These are phyloP conservation scores for Dendrocopos noguchii DNA, from an alignment of 2,113 vertebrate genomes.

Conservation along the genomic window DNA sequence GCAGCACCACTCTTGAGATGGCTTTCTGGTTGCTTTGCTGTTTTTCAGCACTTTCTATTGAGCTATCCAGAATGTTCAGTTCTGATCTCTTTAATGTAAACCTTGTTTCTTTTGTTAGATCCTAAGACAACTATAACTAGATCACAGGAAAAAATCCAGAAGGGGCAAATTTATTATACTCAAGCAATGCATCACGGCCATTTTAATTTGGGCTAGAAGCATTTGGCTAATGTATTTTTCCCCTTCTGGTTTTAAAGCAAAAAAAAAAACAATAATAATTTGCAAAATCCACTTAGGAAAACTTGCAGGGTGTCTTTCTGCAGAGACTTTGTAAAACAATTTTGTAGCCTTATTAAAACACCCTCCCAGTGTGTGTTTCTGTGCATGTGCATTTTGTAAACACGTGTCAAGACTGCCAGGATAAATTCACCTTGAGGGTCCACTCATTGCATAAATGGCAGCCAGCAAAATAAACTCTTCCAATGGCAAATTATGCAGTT, in stretches of 20 bases:
- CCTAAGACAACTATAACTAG: slow-evolving; percentile 29
- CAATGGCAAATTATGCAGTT: background rate
- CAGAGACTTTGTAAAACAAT: slow-evolving; percentile 10
- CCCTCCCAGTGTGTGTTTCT: background rate
- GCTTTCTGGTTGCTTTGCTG: background rate
- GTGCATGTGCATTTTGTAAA: slow-evolving; percentile 3
- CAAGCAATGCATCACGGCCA: background rate
- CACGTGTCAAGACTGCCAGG: background rate
- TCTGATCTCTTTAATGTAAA: slow-evolving; percentile 37
- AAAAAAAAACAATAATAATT: background rate
- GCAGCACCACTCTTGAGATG: background rate
- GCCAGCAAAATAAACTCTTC: background rate
- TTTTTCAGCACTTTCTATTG: background rate
- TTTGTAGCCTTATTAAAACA: slow-evolving; percentile 20
- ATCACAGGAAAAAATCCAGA: slow-evolving; percentile 37
- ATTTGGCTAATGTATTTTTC: slow-evolving; percentile 34
- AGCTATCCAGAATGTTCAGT: background rate
- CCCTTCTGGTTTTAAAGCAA: background rate
- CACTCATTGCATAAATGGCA: background rate
- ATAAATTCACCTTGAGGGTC: slow-evolving; percentile 14
- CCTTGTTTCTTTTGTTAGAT: slow-evolving; percentile 2
- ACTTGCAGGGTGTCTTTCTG: slow-evolving; percentile 18
- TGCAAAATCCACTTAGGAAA: background rate
- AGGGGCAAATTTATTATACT: slow-evolving; percentile 47
- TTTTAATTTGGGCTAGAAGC: slow-evolving; percentile 55